These are phyloP conservation scores for Aphelocoma coerulescens DNA, from an alignment of 2,113 vertebrate genomes.

Conservation along the genomic window DNA sequence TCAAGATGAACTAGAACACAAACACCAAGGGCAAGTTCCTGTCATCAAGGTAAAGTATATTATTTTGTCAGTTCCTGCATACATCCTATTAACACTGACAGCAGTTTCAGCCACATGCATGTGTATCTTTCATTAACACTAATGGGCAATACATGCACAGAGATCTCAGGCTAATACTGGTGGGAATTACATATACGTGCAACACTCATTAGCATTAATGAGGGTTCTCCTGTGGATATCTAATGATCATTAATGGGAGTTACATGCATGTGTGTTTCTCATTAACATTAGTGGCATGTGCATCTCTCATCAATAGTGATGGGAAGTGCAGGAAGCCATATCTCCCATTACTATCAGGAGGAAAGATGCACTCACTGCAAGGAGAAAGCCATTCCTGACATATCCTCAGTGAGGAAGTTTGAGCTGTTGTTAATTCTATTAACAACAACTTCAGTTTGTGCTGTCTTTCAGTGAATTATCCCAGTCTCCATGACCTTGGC, in stretches of 20 bases:
- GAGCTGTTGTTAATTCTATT: neutral
- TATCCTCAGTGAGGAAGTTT: neutral
- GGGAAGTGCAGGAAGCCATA: neutral
- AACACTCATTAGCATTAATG: slow-evolving; percentile 5
- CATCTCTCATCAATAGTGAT: slow-evolving; percentile 20
- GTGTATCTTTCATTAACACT: neutral
- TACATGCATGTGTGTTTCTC: neutral
- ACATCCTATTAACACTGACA: neutral
- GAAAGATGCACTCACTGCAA: neutral
- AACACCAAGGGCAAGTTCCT: neutral
- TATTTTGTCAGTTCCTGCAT: neutral
- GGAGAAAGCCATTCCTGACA: neutral
- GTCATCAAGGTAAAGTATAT: neutral
- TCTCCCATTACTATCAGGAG: neutral
- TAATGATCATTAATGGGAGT: slow-evolving; percentile 39
- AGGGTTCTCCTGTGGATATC: neutral
- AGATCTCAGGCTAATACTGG: neutral
- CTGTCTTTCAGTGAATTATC: neutral
- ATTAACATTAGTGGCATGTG: neutral
- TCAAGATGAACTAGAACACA: neutral
- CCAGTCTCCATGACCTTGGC: neutral
- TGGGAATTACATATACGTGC: neutral
- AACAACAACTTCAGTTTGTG: neutral
- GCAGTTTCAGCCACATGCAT: neutral
- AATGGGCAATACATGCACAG: neutral